Evolutionary conservation across 2,888 invertebrate species (phyloP).

Genomic region (Philopedon plagiatum): DNA sequence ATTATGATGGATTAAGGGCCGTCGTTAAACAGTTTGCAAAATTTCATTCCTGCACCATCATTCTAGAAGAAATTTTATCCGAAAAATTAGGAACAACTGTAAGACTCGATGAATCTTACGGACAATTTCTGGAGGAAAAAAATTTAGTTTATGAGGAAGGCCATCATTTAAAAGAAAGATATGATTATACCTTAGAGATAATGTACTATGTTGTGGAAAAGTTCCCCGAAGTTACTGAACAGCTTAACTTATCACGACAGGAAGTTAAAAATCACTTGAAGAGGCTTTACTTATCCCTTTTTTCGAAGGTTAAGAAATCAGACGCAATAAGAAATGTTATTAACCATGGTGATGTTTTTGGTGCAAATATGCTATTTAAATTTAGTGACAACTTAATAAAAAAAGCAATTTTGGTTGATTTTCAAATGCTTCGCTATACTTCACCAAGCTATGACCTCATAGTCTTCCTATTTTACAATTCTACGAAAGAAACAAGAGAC

Average conservation of each 20-base stretch:
- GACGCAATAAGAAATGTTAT: constrained; percentile 60
- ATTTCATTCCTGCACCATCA: constrained; percentile 61
- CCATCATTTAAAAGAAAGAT: not conserved
- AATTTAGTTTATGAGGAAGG: not conserved
- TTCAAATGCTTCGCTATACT: constrained; percentile 69
- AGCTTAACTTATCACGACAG: not conserved
- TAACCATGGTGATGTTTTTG: constrained; percentile 63
- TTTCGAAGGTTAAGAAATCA: not conserved
- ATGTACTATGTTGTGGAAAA: constrained; percentile 8
- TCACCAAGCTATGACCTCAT: constrained; percentile 77
- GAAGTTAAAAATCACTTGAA: not conserved
- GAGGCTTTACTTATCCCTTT: not conserved
- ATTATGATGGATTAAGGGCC: constrained; percentile 53
- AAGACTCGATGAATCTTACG: constrained; percentile 58
- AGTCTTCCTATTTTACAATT: constrained; percentile 55
- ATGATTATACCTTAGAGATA: not conserved
- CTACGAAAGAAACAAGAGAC: constrained; percentile 51
- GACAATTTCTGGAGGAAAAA: constrained; percentile 48
- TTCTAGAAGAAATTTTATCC: constrained; percentile 58
- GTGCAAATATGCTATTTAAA: constrained; percentile 60
- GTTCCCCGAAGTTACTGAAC: constrained; percentile 9
- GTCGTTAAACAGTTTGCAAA: constrained; percentile 57
- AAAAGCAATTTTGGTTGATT: constrained; percentile 61
- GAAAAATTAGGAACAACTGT: constrained; percentile 50
- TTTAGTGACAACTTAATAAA: constrained; percentile 47